Evolutionary conservation across 2,797 vertebrate genomes (phyloP).

Genomic region (Luscinia luscinia): DNA sequence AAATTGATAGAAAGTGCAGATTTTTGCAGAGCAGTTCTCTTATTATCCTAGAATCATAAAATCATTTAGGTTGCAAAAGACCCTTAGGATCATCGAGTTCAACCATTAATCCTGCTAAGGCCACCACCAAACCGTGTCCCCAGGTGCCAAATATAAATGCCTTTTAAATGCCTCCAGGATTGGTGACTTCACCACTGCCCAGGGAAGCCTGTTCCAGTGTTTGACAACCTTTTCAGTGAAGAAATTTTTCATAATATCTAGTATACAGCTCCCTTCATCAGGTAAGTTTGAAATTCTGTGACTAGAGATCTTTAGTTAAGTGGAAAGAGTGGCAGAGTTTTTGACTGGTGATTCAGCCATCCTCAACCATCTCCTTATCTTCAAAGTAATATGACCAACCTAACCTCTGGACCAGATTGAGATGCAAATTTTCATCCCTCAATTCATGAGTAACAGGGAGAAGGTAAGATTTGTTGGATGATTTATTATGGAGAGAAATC

Average conservation of each 20-base stretch:
- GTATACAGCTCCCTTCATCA: neutral
- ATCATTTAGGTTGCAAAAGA: neutral
- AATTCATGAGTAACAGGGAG: neutral
- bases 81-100: fast-evolving
- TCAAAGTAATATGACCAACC: neutral
- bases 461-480: neutral
- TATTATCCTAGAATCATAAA: neutral
- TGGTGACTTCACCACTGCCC: too few relatives aligned
- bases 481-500: neutral
- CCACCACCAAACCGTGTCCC: neutral
- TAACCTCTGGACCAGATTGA: neutral
- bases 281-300: neutral
- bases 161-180: neutral
- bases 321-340: neutral
- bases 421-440: neutral
- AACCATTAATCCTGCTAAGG: neutral
- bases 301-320: neutral
- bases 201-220: neutral
- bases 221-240: neutral
- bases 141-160: neutral
- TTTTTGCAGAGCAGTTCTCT: neutral
- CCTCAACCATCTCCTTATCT: neutral
- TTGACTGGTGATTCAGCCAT: neutral
- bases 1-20: neutral
- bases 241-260: neutral